phyloP scores from a whole-genome alignment of 1,140 invertebrate species.

The Drosophila willistoni region DNA sequence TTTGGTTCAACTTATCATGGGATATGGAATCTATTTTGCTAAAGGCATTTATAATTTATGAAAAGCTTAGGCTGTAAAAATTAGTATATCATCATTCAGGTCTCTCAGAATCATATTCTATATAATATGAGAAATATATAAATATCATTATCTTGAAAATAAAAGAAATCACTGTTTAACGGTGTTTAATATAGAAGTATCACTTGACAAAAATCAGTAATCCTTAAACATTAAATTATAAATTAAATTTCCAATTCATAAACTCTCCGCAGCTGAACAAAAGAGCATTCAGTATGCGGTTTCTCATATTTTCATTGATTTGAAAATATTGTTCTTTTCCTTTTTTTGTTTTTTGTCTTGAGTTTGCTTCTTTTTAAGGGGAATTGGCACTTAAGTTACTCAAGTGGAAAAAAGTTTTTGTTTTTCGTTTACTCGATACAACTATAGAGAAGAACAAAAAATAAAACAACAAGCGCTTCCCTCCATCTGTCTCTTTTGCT shows the following conservation, averaged over 20 bases:
- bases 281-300: slow-evolving; percentile 30
- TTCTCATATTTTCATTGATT: slow-evolving; percentile 41
- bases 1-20: background rate
- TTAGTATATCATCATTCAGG: no score
- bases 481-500: slow-evolving; percentile 19
- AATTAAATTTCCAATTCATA: no score
- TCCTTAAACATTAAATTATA: background rate
- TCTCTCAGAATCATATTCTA: no score
- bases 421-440: slow-evolving; percentile 78
- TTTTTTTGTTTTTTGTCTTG: slow-evolving; percentile 29
- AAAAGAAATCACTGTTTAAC: no score
- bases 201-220: no score
- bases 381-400: slow-evolving; percentile 82
- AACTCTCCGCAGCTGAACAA: no score
- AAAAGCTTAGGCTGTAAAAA: background rate
- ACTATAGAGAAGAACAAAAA: slow-evolving; percentile 50
- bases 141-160: no score
- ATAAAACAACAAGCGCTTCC: slow-evolving; percentile 41
- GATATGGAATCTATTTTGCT: background rate
- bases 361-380: slow-evolving; percentile 48
- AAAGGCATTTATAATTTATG: background rate
- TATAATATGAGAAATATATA: no score
- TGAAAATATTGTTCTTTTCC: slow-evolving; percentile 34
- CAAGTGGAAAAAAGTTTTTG: slow-evolving; percentile 82
- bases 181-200: no score